Conservation (phyloP, 2,888 invertebrate genomes). For the Oscheius sp. region DNA sequence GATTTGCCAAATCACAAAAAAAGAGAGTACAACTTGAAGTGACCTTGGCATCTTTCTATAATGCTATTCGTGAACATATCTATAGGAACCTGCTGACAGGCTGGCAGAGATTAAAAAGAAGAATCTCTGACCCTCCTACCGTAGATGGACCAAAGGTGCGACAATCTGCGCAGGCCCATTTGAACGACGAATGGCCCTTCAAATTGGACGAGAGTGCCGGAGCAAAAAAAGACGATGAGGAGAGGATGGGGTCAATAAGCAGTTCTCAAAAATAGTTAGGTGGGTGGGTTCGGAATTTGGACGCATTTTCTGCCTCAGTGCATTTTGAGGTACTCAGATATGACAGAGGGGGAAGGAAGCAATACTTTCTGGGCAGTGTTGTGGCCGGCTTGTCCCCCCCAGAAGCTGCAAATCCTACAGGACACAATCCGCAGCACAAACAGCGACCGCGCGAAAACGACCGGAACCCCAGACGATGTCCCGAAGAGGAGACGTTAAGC, state of each 20-base stretch:
- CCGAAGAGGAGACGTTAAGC: not conserved
- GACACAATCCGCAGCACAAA: constrained; percentile 26
- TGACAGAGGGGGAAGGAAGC: constrained; percentile 10
- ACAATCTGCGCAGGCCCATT: constrained; percentile 22
- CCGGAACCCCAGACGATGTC: constrained; percentile 25
- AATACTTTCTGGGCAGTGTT: not conserved
- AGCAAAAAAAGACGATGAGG: not conserved
- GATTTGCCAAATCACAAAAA: too few relatives aligned
- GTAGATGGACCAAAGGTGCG: constrained; percentile 13
- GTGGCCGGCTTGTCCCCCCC: constrained; percentile 14
- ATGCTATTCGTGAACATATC: not conserved
- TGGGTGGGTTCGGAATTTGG: not conserved
- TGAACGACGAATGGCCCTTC: constrained; percentile 25
- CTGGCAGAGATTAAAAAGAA: not conserved
- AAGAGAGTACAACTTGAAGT: too few relatives aligned
- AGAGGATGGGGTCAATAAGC: constrained; percentile 11
- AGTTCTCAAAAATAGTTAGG: constrained; percentile 1
- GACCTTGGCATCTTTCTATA: too few relatives aligned
- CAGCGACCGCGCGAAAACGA: constrained; percentile 27
- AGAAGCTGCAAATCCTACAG: constrained; percentile 29
- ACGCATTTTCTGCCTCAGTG: constrained; percentile 3
- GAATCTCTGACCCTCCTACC: constrained; percentile 5
- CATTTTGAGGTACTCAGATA: not conserved
- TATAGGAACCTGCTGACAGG: not conserved
- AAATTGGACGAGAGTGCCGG: constrained; percentile 21